These are phyloP conservation scores for Cetoscarus ocellatus DNA, from an alignment of 2,797 vertebrate genomes.

Conservation along the genomic window DNA sequence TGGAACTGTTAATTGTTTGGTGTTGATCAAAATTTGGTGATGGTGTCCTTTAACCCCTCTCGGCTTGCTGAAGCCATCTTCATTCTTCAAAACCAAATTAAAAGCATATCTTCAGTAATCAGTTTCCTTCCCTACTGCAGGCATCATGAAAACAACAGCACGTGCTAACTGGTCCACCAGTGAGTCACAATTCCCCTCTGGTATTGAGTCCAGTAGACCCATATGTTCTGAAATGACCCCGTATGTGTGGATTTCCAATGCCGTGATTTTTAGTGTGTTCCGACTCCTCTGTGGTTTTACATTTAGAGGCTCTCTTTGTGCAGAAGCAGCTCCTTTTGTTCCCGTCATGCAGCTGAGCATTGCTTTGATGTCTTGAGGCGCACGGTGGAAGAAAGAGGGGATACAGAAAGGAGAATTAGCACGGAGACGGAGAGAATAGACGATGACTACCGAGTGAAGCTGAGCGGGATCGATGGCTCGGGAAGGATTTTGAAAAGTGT, in stretches of 20 bases:
- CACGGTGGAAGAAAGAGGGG: constrained; percentile 42
- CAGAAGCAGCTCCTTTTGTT: constrained; percentile 65
- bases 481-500: constrained; percentile 55
- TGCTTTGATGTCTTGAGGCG: constrained; percentile 72
- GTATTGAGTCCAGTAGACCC: not conserved
- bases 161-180: too few species aligned
- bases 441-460: constrained; percentile 51
- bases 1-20: too few species aligned
- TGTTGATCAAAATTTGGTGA: too few species aligned
- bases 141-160: too few species aligned
- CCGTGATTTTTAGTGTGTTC: not conserved
- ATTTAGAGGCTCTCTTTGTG: constrained; percentile 62
- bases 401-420: constrained; percentile 63
- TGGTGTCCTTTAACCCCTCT: too few species aligned
- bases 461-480: constrained; percentile 63
- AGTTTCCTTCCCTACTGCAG: too few species aligned
- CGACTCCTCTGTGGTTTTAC: constrained; percentile 52
- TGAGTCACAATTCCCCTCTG: too few species aligned
- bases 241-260: not conserved
- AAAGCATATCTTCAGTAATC: too few species aligned
- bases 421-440: constrained; percentile 48
- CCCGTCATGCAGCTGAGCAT: constrained; percentile 43
- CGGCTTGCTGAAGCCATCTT: too few species aligned
- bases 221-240: not conserved
- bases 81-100: too few species aligned